These are phyloP conservation scores for Motacilla tschutschensis DNA, from an alignment of 2,113 vertebrate species.

Conservation along the genomic window DNA sequence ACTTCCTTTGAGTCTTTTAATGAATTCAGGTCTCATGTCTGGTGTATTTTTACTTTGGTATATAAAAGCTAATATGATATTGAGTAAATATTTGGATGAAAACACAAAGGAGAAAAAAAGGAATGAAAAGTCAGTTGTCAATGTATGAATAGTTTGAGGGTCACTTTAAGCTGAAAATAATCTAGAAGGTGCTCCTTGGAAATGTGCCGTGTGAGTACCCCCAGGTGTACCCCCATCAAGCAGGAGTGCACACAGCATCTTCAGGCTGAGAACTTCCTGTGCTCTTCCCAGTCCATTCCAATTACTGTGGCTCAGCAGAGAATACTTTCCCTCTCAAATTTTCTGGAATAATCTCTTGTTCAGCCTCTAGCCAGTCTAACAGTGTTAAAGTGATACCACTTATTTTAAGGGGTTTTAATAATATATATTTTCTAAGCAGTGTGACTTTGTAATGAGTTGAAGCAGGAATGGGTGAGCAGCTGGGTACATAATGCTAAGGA, in stretches of 20 bases:
- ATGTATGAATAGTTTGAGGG: background rate
- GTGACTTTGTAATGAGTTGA: background rate
- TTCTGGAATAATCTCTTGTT: background rate
- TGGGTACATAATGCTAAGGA: fast-evolving
- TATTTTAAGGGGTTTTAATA: background rate
- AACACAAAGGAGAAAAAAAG: background rate
- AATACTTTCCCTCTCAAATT: background rate
- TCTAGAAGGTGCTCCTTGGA: background rate
- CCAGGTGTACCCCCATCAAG: background rate
- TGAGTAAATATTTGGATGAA: background rate
- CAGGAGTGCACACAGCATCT: background rate
- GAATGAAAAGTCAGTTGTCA: background rate
- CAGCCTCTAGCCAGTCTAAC: background rate
- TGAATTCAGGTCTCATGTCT: background rate
- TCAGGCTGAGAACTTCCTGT: background rate
- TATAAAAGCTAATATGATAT: background rate
- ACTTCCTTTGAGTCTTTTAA: background rate
- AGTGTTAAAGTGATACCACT: background rate
- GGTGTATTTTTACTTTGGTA: background rate
- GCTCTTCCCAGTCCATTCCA: background rate
- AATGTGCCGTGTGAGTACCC: background rate
- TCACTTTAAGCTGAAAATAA: background rate
- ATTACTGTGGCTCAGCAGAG: background rate
- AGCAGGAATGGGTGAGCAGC: background rate
- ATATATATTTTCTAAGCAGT: background rate